Evolutionary conservation across 2,888 invertebrate genomes (phyloP).

Genomic region (Himalopsyche tibetana): DNA sequence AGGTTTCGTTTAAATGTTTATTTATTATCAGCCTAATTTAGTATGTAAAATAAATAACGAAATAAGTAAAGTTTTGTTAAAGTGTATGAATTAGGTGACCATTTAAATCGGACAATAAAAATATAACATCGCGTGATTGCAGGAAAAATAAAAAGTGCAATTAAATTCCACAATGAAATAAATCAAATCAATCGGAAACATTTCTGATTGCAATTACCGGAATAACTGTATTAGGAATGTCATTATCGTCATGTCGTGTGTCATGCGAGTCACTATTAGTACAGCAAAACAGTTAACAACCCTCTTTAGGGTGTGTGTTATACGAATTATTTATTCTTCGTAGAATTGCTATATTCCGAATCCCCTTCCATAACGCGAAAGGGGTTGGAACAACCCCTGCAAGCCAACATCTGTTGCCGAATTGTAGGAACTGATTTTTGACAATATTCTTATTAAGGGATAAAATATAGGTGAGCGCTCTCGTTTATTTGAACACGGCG

Average conservation of each 20-base stretch:
- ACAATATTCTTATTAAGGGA: conserved; percentile 60
- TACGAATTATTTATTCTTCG: conserved; percentile 63
- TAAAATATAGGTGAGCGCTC: conserved; percentile 39
- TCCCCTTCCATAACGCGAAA: conserved; percentile 53
- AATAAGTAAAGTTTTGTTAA: not conserved
- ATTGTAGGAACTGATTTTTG: conserved; percentile 63
- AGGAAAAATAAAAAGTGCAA: not conserved
- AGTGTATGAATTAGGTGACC: not conserved
- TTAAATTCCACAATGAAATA: not conserved
- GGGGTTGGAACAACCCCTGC: conserved; percentile 48
- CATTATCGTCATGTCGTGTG: conserved; percentile 38
- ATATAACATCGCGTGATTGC: not conserved
- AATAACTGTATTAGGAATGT: conserved; percentile 31
- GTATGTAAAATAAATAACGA: too few relatives aligned
- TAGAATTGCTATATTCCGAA: conserved; percentile 41
- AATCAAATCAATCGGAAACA: conserved; percentile 14
- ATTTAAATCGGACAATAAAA: not conserved
- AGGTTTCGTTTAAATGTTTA: too few relatives aligned
- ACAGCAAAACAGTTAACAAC: conserved; percentile 62
- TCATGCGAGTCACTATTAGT: conserved; percentile 1
- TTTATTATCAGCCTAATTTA: too few relatives aligned
- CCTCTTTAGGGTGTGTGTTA: conserved; percentile 55
- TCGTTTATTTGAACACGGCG: conserved; percentile 43
- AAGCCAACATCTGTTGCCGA: conserved; percentile 63
- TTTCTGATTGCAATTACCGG: conserved; percentile 13